Conservation (phyloP, 2,113 vertebrate species). For the Cathartes aura region DNA sequence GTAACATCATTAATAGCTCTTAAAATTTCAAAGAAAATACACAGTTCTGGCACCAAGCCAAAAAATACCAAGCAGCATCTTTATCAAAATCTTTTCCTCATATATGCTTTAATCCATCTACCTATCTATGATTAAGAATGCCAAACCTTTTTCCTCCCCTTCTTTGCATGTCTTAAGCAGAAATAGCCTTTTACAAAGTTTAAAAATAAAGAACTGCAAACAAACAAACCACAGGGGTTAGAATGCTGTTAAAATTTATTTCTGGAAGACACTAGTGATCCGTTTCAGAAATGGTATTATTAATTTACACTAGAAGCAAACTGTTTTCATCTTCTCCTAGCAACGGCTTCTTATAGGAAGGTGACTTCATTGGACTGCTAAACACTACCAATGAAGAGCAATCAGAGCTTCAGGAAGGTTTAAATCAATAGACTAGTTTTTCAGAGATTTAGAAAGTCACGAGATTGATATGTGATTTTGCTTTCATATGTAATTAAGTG, state of each 20-base stretch:
- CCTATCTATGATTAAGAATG: background rate
- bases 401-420: background rate
- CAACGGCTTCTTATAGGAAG: background rate
- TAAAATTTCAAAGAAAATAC: background rate
- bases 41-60: background rate
- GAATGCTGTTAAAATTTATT: background rate
- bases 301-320: background rate
- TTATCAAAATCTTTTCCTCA: background rate
- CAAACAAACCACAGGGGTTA: background rate
- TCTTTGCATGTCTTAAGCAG: background rate
- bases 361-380: background rate
- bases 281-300: background rate
- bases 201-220: background rate
- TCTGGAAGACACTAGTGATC: background rate
- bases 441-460: background rate
- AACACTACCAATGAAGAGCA: background rate
- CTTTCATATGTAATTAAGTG: background rate
- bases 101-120: background rate
- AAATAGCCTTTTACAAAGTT: background rate
- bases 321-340: background rate
- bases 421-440: conserved; percentile 16
- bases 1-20: background rate
- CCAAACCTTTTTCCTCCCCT: background rate
- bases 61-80: background rate
- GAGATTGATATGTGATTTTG: background rate